Base-by-base conservation (phyloP, 1,140 invertebrate genomes). In the Diprion similis region DNA sequence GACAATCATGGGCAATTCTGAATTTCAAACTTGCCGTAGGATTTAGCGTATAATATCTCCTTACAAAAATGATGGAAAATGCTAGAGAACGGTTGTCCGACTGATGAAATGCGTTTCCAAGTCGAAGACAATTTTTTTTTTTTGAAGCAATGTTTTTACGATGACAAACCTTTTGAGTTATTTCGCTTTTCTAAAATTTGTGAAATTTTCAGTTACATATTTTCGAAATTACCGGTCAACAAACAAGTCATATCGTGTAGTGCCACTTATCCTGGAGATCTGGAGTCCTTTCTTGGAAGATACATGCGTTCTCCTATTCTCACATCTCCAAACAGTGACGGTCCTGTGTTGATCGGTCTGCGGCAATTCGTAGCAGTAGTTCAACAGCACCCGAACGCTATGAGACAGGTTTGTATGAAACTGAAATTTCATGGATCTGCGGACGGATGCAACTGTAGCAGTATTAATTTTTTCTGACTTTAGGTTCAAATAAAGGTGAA, bases 211-310 rank as follows among this genome's bases (percentile, higher is more conserved):
- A 94, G 92, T 84, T 93, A 90, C 80, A 95, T 97, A 67, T 95
- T 93, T 85, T 90, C 90, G 64, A 83, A 87, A 70, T 82, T 98
- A 72, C 95, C 94, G 18, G 78, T 87, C 10, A 92, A 91, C 74
- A 97, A 97, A 82, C 98, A 99, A 90, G 92, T 97, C 15, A 92
- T 99, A 76, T 94, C 96, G 48, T 92, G 95, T 24, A 99, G 97
- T 88, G 98, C 98, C 24, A 99, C 98, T n/a, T 99, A 96, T 87
- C 92, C 95, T 15, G 90, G 93, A 76, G 90, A 92, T 79, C 85
- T 97, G 70, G 92, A 95, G 77, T 84, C 89, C 24, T 92, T 95
- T 79, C 86, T 98, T 65, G 87, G 90, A 64, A 88, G 90, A 67
- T 96, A 96, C 82, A 97, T 99, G 93, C 86, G 91, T 68, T 92